These are phyloP conservation scores for Pampusana beccarii DNA, from an alignment of 2,113 vertebrate genomes.

Conservation along the genomic window DNA sequence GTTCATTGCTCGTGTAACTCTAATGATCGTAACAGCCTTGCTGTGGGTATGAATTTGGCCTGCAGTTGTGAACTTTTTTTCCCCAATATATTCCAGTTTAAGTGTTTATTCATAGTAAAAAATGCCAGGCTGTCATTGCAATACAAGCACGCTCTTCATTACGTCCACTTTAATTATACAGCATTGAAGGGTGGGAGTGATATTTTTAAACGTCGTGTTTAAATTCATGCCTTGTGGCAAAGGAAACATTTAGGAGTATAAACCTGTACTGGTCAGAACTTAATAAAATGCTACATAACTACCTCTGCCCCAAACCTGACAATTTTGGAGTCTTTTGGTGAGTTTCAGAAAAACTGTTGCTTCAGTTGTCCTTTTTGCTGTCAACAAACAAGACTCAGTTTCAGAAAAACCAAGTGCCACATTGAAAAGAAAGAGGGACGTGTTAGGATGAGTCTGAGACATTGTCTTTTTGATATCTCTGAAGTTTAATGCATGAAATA, in stretches of 20 bases:
- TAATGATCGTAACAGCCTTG: not conserved
- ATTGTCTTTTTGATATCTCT: not conserved
- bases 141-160: not conserved
- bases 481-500: not conserved
- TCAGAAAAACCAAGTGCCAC: not conserved
- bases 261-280: not conserved
- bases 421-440: not conserved
- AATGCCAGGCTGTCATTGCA: not conserved
- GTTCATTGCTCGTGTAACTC: not conserved
- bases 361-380: not conserved
- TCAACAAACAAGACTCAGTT: not conserved
- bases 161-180: not conserved
- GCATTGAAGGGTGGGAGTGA: not conserved
- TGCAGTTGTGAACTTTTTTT: not conserved
- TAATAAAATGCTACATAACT: not conserved
- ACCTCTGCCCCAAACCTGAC: not conserved
- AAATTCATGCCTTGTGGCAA: not conserved
- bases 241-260: not conserved
- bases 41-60: not conserved
- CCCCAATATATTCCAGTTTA: not conserved
- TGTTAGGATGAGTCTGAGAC: not conserved
- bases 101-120: constrained; percentile 14
- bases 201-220: not conserved
- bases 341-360: not conserved
- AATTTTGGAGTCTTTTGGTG: not conserved